phyloP scores from a whole-genome alignment of 1,140 invertebrate species.

The Alviniconcha marisindica region DNA sequence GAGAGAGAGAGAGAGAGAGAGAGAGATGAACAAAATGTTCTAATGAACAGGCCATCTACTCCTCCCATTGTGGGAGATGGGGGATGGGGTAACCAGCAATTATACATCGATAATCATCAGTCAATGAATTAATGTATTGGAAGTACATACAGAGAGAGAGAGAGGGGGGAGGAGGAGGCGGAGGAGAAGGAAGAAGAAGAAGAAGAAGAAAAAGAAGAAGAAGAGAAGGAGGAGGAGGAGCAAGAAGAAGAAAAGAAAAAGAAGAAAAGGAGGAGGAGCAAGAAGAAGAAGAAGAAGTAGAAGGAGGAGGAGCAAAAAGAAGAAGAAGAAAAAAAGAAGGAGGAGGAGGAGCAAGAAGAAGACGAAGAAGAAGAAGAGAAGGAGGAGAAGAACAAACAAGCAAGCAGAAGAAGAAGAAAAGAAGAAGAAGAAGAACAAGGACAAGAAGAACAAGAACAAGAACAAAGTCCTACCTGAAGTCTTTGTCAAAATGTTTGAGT shows the following conservation, averaged over 20 bases:
- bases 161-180: background rate
- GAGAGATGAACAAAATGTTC: too few relatives aligned
- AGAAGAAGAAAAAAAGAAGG: conserved; percentile 1
- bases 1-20: too few relatives aligned
- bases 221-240: background rate
- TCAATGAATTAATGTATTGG: too few relatives aligned
- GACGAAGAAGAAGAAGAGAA: too few relatives aligned
- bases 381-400: too few relatives aligned
- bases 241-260: background rate
- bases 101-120: background rate
- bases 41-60: too few relatives aligned
- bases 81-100: too few relatives aligned
- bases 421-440: too few relatives aligned
- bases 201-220: background rate
- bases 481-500: conserved; percentile 79
- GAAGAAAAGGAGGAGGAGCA: background rate
- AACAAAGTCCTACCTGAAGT: conserved; percentile 78
- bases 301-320: background rate
- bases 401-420: too few relatives aligned
- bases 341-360: background rate
- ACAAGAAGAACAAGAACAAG: too few relatives aligned
- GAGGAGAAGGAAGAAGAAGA: background rate
- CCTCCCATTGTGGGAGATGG: too few relatives aligned
- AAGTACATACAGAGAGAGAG: too few relatives aligned
- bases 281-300: background rate